These are phyloP conservation scores for Amphilophus citrinellus DNA, from an alignment of 2,113 vertebrate genomes.

Conservation along the genomic window DNA sequence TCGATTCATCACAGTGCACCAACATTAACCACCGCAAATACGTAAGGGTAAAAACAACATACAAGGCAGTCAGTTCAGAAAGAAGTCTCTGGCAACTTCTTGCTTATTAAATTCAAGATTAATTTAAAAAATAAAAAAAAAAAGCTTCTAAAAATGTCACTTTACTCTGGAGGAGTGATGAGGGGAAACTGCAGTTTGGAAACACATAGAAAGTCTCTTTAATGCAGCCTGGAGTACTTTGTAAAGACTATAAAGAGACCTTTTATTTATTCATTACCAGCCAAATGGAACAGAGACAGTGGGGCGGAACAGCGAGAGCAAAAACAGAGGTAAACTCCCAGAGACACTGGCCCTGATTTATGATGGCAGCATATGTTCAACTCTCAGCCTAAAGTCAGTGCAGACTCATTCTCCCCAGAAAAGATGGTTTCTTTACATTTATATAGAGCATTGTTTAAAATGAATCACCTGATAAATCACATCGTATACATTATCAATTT, in stretches of 20 bases:
- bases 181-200: conserved; percentile 55
- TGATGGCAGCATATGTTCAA: conserved; percentile 61
- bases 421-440: conserved; percentile 20
- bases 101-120: conserved; percentile 41
- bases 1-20: background rate
- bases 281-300: conserved; percentile 73
- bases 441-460: conserved; percentile 20
- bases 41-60: background rate
- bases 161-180: conserved; percentile 23
- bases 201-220: conserved; percentile 63
- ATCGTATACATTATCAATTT: conserved; percentile 3
- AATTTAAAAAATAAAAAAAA: conserved; percentile 35
- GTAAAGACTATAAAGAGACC: conserved; percentile 68
- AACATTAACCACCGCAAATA: background rate
- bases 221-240: conserved; percentile 58
- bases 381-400: conserved; percentile 34
- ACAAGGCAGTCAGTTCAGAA: background rate
- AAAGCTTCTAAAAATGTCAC: conserved; percentile 13
- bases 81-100: background rate
- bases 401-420: conserved; percentile 8
- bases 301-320: conserved; percentile 50
- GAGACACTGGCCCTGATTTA: conserved; percentile 71
- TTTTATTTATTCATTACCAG: conserved; percentile 80
- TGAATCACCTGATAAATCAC: conserved; percentile 38
- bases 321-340: conserved; percentile 63